phyloP scores from a whole-genome alignment of 64 coral and sea anemone genomes.

The Hydrozoanthus tunicans region DNA sequence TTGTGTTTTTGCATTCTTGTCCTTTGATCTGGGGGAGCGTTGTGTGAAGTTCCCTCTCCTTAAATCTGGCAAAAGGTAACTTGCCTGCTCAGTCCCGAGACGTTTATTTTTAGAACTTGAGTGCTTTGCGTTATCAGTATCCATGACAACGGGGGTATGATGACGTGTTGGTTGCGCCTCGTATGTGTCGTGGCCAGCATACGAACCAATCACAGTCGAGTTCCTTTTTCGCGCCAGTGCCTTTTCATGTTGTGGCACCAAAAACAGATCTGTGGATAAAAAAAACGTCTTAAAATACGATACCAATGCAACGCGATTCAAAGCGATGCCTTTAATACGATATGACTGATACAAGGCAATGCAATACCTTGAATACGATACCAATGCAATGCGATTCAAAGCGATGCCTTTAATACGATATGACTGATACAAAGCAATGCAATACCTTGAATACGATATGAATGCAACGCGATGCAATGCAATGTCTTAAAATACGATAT shows the following conservation, averaged over 20 bases:
- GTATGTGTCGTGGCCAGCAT: neutral
- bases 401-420: too few species aligned
- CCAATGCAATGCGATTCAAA: too few species aligned
- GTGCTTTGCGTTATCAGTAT: neutral
- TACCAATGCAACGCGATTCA: neutral
- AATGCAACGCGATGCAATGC: too few species aligned
- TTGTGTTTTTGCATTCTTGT: neutral
- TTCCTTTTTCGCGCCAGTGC: conserved; percentile 19
- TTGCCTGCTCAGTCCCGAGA: neutral
- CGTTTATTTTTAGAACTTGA: neutral
- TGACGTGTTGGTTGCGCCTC: neutral
- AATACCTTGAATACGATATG: too few species aligned
- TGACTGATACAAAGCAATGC: too few species aligned
- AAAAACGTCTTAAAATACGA: neutral
- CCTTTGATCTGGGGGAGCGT: neutral
- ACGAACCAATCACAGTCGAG: conserved; percentile 6
- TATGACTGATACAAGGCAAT: too few species aligned
- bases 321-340: neutral
- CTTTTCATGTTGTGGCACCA: neutral
- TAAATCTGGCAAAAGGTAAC: conserved; percentile 33
- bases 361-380: too few species aligned
- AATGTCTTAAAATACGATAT: too few species aligned
- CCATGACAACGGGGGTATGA: conserved; percentile 9
- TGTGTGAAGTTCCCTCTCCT: neutral
- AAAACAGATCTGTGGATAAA: neutral